Evolutionary conservation across 2,888 invertebrate species (phyloP).

Genomic region (Mellilla xanthometata): DNA sequence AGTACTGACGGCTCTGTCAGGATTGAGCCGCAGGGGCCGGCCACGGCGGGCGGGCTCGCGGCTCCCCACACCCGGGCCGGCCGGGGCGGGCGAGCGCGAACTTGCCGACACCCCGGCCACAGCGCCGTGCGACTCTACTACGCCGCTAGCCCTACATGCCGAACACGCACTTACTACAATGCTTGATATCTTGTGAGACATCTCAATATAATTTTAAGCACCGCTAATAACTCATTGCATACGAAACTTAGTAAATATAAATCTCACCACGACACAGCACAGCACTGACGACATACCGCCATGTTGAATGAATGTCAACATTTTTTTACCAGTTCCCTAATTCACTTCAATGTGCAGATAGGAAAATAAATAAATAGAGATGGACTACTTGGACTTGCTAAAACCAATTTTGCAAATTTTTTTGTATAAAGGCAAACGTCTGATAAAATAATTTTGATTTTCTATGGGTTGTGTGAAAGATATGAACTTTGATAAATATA

Average conservation of each 20-base stretch:
- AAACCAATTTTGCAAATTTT: slow-evolving; percentile 62
- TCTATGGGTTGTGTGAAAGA: slow-evolving; percentile 41
- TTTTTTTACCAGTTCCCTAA: slow-evolving; percentile 67
- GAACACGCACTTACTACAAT: no score
- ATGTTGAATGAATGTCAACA: slow-evolving; percentile 95
- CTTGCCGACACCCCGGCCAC: no score
- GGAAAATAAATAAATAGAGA: slow-evolving; percentile 35
- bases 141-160: no score
- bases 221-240: slow-evolving; percentile 50
- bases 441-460: slow-evolving; percentile 56
- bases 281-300: slow-evolving; percentile 98
- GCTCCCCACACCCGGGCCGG: no score
- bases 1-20: slow-evolving; percentile 1
- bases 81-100: no score
- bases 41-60: no score
- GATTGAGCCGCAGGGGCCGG: no score
- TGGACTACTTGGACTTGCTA: slow-evolving; percentile 22
- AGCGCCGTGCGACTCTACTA: no score
- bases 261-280: slow-evolving; percentile 98
- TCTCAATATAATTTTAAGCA: slow-evolving; percentile 9
- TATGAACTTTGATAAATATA: background rate
- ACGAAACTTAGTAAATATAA: slow-evolving; percentile 64
- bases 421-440: slow-evolving; percentile 68
- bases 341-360: slow-evolving; percentile 39
- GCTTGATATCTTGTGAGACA: no score